Evolutionary conservation across 2,888 invertebrate species (phyloP).

Genomic region (Lasioglossum vierecki): DNA sequence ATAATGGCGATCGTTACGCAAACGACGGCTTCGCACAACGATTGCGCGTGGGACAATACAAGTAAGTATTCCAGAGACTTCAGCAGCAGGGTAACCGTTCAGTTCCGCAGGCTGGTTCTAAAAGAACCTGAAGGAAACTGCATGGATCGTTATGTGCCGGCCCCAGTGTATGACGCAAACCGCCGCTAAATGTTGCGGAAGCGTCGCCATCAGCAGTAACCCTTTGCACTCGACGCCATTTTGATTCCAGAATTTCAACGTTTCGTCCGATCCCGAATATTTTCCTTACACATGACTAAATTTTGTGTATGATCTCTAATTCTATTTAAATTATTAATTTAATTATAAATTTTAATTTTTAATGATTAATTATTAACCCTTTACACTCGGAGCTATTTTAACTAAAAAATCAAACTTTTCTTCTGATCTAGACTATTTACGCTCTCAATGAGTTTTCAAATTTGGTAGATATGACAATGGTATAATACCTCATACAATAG

Average conservation of each 20-base stretch:
- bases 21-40: slow-evolving; percentile 26
- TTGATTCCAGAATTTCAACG: background rate
- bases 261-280: too few species aligned
- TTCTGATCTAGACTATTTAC: too few species aligned
- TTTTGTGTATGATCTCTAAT: too few species aligned
- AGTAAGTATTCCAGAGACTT: slow-evolving; percentile 35
- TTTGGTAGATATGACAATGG: too few species aligned
- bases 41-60: slow-evolving; percentile 16
- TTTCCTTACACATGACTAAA: too few species aligned
- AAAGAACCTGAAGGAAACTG: slow-evolving; percentile 34
- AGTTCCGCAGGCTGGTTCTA: slow-evolving; percentile 50
- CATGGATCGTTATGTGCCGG: background rate
- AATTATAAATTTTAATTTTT: too few species aligned
- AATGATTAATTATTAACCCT: too few species aligned
- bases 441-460: too few species aligned
- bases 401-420: too few species aligned
- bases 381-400: too few species aligned
- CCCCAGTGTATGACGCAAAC: slow-evolving; percentile 17
- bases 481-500: too few species aligned
- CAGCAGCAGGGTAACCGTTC: slow-evolving; percentile 17
- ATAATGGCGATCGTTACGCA: slow-evolving; percentile 39
- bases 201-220: background rate
- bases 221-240: background rate
- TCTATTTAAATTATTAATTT: too few species aligned
- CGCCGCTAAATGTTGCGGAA: slow-evolving; percentile 26